Conservation (phyloP, 2,888 invertebrate species). For the Chrysina gloriosa region DNA sequence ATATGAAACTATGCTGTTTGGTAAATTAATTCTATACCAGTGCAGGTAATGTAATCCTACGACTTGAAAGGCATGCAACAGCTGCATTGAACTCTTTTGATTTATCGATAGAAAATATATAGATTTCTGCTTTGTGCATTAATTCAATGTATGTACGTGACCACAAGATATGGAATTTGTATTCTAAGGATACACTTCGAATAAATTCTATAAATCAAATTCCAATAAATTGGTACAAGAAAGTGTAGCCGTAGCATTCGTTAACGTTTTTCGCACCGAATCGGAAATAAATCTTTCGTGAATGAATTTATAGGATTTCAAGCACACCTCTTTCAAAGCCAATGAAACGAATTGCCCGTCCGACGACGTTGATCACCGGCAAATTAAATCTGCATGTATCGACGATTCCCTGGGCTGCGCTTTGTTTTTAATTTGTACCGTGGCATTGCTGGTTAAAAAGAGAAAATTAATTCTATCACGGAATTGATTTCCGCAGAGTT, state of each 20-base stretch:
- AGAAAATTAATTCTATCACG: neutral
- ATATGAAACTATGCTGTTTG: no score
- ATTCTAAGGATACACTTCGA: neutral
- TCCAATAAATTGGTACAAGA: constrained; percentile 9
- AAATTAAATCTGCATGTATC: constrained; percentile 33
- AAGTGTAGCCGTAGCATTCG: constrained; percentile 13
- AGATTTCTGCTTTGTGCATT: no score
- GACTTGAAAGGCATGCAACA: no score
- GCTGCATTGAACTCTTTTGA: no score
- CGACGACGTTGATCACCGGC: constrained; percentile 20
- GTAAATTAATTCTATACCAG: no score
- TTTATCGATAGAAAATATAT: no score
- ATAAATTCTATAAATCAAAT: constrained; percentile 27
- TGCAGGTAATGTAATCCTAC: no score
- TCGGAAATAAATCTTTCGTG: constrained; percentile 26
- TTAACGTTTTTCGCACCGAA: constrained; percentile 6
- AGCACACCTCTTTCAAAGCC: constrained; percentile 30
- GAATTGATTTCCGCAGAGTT: neutral
- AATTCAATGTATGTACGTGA: no score
- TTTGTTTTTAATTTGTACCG: constrained; percentile 18
- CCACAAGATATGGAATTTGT: no score
- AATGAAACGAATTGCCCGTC: constrained; percentile 13
- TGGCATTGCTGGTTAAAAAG: neutral
- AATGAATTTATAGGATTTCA: constrained; percentile 29
- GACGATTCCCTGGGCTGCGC: neutral